Base-by-base conservation (phyloP, 2,797 vertebrate species). In the Cyclura pinguis region DNA sequence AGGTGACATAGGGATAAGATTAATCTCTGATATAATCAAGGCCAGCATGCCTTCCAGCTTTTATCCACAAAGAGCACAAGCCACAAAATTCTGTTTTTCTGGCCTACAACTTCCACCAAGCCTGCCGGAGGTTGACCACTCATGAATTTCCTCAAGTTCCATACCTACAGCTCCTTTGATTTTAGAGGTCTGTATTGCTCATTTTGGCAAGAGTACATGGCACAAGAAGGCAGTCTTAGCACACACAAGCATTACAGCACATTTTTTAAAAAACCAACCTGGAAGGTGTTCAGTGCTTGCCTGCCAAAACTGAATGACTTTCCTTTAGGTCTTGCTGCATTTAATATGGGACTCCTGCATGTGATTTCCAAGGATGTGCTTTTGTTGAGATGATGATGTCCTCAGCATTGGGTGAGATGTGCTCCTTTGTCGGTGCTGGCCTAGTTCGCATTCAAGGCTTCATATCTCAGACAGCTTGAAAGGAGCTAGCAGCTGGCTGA, bases 361-460 rank as follows among this genome's bases (percentile, higher is more conserved):
- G 57, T n/a, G 2, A 9, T 0, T 85, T 88, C 16, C 29, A 73
- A 38, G 24, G 24, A 80, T 85, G 32, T 32, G 8, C 69, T 90
- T 91, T 62, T 86, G 78, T 80, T 80, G 32, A 86, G 77, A 82
- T n/a, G 35, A 42, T 69, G 52, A 69, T 73, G 62, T 35, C n/a
- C 88, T 89, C 73, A 67, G 81, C 78, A 6, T 14, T 90, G 85
- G 9, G 22, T n/a, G 4, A 57, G 88, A 59, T 29, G 55, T 6
- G 38, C 78, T 67, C 47, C 0, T 0, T 73, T 88, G 20, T 64
- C 74, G 77, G 55, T 73, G 62, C 10, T 16, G 82, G 35, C 18
- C 42, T 1, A 29, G 47, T 47, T 85, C 81, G 0, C 29, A 24
- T 10, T 42, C 9, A 55, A 92, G 73, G 29, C 32, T 88, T 59